These are phyloP conservation scores for Asarcornis scutulata DNA, from an alignment of 2,113 vertebrate species.

Conservation along the genomic window DNA sequence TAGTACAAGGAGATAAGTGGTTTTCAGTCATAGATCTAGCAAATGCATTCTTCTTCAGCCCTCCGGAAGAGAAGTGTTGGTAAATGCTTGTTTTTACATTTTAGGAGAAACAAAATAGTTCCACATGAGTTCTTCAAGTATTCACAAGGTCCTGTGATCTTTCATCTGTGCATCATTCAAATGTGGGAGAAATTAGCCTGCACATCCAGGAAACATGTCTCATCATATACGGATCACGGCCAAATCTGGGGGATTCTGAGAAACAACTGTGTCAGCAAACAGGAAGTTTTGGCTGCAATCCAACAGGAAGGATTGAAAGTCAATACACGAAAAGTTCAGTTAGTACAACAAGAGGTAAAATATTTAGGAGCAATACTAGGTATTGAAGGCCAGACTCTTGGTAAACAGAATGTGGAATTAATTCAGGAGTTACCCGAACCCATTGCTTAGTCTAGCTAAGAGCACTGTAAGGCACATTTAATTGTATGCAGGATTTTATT, in stretches of 20 bases:
- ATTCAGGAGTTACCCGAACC: conserved; percentile 23
- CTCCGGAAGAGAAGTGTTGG: background rate
- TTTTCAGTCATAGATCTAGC: conserved; percentile 15
- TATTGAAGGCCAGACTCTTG: conserved; percentile 18
- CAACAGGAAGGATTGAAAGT: conserved; percentile 12
- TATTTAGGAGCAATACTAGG: background rate
- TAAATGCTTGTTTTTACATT: background rate
- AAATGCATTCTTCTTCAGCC: conserved; percentile 19
- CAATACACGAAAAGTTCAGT: conserved; percentile 54
- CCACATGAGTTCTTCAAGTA: background rate
- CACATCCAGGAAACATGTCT: background rate
- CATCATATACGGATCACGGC: background rate
- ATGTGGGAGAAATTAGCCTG: background rate
- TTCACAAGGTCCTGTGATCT: background rate
- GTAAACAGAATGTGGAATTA: conserved; percentile 51
- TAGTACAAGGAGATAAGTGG: conserved; percentile 13
- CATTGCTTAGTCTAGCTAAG: background rate
- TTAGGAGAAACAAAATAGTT: background rate
- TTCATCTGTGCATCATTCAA: background rate
- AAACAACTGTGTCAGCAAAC: background rate
- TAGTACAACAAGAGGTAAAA: conserved; percentile 59
- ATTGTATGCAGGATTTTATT: conserved; percentile 61
- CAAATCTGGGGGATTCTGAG: background rate
- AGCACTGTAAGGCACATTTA: background rate
- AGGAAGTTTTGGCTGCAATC: background rate